These are phyloP conservation scores for Nephrotoma flavescens DNA, from an alignment of 2,888 invertebrate genomes.

Conservation along the genomic window DNA sequence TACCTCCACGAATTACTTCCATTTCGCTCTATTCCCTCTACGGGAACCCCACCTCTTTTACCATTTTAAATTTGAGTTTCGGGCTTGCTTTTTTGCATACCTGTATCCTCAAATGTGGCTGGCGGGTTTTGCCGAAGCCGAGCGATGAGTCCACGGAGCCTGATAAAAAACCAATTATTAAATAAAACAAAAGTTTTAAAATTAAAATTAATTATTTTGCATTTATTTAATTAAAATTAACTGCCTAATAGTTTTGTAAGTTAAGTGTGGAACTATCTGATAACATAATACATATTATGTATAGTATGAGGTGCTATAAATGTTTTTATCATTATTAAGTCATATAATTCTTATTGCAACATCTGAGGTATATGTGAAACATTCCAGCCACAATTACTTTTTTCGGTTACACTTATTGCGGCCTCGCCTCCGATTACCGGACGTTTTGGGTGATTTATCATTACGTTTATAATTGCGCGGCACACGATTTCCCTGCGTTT, in stretches of 20 bases:
- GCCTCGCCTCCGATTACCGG: slow-evolving; percentile 29
- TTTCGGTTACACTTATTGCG: slow-evolving; percentile 32
- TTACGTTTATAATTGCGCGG: slow-evolving; percentile 20
- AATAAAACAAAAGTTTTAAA: background rate
- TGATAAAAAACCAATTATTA: too few species aligned
- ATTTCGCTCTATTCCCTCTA: too few species aligned
- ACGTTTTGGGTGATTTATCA: slow-evolving; percentile 28
- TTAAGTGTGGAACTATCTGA: background rate
- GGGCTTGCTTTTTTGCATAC: too few species aligned
- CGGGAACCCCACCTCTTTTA: too few species aligned
- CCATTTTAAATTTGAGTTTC: too few species aligned
- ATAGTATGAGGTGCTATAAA: background rate
- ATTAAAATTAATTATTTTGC: background rate
- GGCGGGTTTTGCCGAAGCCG: too few species aligned
- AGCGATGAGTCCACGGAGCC: too few species aligned
- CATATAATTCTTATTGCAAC: background rate
- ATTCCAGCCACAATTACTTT: slow-evolving; percentile 18
- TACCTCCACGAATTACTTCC: too few species aligned
- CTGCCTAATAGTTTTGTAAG: background rate
- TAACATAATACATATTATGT: background rate
- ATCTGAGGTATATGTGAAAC: background rate
- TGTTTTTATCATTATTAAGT: background rate
- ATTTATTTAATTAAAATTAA: background rate
- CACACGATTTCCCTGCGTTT: slow-evolving; percentile 26
- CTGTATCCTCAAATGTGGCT: too few species aligned